Evolutionary conservation across 2,113 vertebrate species (phyloP), one percentile per base, ranked within the genome.

Genomic region (Cnemophilus loriae): DNA sequence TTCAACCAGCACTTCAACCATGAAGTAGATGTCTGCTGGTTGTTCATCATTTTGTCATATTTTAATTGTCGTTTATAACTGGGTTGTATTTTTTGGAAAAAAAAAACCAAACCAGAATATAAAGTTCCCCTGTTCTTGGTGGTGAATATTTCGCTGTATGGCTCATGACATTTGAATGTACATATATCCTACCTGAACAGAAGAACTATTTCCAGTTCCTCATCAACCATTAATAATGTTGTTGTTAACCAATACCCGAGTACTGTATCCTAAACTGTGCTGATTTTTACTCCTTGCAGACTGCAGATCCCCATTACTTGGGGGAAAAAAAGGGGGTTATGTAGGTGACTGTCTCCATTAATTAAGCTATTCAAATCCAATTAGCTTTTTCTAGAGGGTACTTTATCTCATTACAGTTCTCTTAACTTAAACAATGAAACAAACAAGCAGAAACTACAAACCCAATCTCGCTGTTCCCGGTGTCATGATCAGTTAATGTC

Each of bases 301-400:
- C n/a, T 65, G 32, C 27, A 76, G 46, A 52, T 56, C 4, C 27
- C 6, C 16, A 8, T 68, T 49, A 67, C 52, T 57, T 94, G 46
- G 32, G 5, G 17, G 4, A 2, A 32, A 33, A 39, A 41, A 53
- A 5, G 1, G 9, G 7, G 13, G 17, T 73, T 88, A 30, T 61
- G n/a, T 49, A 69, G 53, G 50, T 91, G 84, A 60, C 63, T 74
- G 33, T 69, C 64, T 73, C 64, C 41, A 65, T 77, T 87, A 90
- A 81, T 91, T 84, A 95, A 82, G 67, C 49, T 92, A 75, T 79
- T 92, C 76, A 94, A 74, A 61, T 77, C 50, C 60, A 91, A 46
- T 70, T 89, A 70, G 60, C 57, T 80, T 89, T 89, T 79, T 73
- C 77, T 63, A 61, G 63, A 81, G 69, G n/a, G 39, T 27, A 53